Conservation (phyloP, 30 jellyfish, hydroid and myxozoan species). For the Cassiopea andromeda region DNA sequence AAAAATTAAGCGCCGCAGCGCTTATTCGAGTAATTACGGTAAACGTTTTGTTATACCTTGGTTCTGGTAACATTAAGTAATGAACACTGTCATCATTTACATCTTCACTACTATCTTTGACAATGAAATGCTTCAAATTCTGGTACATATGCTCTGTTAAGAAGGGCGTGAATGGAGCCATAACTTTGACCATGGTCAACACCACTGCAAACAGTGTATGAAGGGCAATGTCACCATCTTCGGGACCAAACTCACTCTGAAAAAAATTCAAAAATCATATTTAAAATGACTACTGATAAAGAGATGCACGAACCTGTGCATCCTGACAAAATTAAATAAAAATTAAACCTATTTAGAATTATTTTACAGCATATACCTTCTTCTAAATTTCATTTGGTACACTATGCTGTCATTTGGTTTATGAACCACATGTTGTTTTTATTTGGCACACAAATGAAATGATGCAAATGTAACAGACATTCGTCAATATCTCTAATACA, state of each 20-base stretch:
- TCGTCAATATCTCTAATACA: no score
- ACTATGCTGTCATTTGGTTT: no score
- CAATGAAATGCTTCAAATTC: constrained; percentile 77
- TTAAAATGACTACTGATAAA: neutral
- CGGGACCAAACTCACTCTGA: constrained; percentile 93
- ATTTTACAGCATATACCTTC: no score
- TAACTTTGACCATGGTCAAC: constrained; percentile 72
- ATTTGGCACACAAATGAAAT: no score
- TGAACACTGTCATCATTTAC: constrained; percentile 87
- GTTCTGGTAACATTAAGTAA: constrained; percentile 88
- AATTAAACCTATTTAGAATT: no score
- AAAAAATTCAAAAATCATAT: neutral
- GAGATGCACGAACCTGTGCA: no score
- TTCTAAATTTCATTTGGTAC: no score
- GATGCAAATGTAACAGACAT: no score
- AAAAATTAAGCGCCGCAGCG: no score
- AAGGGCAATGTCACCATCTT: constrained; percentile 83
- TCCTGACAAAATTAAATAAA: no score
- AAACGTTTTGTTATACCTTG: constrained; percentile 51
- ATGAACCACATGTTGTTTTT: no score
- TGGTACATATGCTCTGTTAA: constrained; percentile 94
- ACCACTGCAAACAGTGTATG: constrained; percentile 86
- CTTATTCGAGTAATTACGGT: no score
- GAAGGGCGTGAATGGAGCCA: constrained; percentile 97
- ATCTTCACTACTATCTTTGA: constrained; percentile 31